Evolutionary conservation across 2,113 vertebrate species (phyloP).

Genomic region (Ophthalmolycus amberensis): DNA sequence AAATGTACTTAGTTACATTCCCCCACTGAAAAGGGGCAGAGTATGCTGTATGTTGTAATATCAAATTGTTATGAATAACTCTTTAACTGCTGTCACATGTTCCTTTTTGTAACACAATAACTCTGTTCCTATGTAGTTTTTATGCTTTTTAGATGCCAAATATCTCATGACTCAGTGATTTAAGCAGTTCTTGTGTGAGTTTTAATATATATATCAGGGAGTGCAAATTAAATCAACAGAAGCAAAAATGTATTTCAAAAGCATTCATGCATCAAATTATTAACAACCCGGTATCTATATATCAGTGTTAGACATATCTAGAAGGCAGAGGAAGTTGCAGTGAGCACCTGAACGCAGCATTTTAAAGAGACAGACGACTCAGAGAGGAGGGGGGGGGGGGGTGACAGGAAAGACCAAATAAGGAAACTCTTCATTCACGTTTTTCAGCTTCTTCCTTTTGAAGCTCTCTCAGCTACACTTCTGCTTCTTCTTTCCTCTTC

Average conservation of each 20-base stretch:
- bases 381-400: slow-evolving; percentile 33
- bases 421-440: slow-evolving; percentile 55
- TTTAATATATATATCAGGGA: not conserved
- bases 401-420: slow-evolving; percentile 73
- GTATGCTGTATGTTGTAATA: not conserved
- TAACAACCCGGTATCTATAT: not conserved
- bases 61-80: not conserved
- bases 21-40: no score
- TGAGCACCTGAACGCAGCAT: slow-evolving; percentile 61
- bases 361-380: slow-evolving; percentile 76
- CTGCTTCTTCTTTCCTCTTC: slow-evolving; percentile 24
- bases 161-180: not conserved
- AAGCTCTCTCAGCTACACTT: slow-evolving; percentile 21
- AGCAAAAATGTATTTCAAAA: not conserved
- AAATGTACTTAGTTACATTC: not conserved
- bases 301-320: slow-evolving; percentile 6
- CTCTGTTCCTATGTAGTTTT: not conserved
- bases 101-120: not conserved
- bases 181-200: not conserved
- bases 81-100: not conserved
- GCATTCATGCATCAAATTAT: not conserved
- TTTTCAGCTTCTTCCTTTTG: slow-evolving; percentile 35
- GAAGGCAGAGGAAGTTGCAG: not conserved
- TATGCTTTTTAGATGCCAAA: not conserved
- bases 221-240: not conserved